Evolutionary conservation across 2,113 vertebrate genomes (phyloP).

Genomic region (Hemiprocne comata): DNA sequence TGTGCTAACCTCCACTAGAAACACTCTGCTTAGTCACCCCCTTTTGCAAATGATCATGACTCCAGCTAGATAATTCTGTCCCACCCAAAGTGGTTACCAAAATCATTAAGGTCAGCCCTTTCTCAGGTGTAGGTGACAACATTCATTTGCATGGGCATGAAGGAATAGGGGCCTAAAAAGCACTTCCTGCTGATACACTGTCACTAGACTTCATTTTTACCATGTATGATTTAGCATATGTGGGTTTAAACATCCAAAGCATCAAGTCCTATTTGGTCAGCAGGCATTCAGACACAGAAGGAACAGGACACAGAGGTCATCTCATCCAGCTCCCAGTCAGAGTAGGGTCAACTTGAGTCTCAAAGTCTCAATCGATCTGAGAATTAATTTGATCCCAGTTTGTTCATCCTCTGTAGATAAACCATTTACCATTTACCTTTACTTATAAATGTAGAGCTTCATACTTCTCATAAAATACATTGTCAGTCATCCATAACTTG

Average conservation of each 20-base stretch:
- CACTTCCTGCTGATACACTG: not conserved
- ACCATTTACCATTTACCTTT: not conserved
- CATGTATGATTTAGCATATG: rapidly evolving
- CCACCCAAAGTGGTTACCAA: not conserved
- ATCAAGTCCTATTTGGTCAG: not conserved
- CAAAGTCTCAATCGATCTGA: not conserved
- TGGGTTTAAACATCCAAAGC: not conserved
- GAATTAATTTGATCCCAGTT: not conserved
- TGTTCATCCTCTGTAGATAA: not conserved
- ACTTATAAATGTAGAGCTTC: not conserved
- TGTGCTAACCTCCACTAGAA: not conserved
- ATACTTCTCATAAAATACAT: not conserved
- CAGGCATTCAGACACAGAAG: not conserved
- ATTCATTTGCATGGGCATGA: rapidly evolving
- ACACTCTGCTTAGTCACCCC: not conserved
- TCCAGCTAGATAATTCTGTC: not conserved
- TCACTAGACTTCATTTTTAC: not conserved
- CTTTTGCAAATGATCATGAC: not conserved
- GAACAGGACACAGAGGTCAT: not conserved
- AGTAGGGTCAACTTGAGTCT: not conserved
- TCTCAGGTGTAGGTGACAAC: not conserved
- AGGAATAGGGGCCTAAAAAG: not conserved
- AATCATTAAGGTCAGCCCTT: not conserved
- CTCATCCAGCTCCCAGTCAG: not conserved
- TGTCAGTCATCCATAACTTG: not conserved